Evolutionary conservation across 1,140 invertebrate genomes (phyloP).

Genomic region (Drosophila kurseongensis): DNA sequence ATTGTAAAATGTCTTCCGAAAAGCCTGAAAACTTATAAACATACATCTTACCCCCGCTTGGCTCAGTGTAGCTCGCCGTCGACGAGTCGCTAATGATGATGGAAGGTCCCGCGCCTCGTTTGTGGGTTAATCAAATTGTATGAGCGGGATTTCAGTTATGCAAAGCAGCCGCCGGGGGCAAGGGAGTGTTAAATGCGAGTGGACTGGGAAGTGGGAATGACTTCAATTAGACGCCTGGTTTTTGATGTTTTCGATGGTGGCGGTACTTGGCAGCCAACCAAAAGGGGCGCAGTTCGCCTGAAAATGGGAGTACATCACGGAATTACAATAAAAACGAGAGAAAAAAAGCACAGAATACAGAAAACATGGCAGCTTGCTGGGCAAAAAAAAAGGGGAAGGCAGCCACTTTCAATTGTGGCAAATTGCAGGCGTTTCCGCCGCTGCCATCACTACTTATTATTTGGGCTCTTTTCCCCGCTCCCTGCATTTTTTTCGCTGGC

Average conservation of each 20-base stretch:
- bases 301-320: constrained; percentile 32
- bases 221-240: constrained; percentile 71
- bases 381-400: constrained; percentile 41
- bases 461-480: constrained; percentile 21
- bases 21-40: no score
- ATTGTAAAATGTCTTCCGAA: no score
- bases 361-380: constrained; percentile 66
- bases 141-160: constrained; percentile 63
- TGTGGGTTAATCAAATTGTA: constrained; percentile 76
- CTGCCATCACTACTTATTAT: constrained; percentile 75
- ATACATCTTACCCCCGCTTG: not conserved
- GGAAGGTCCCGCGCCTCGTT: constrained; percentile 64
- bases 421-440: constrained; percentile 79
- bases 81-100: constrained; percentile 73
- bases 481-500: constrained; percentile 38
- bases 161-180: constrained; percentile 51
- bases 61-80: constrained; percentile 28
- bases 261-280: constrained; percentile 67
- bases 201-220: constrained; percentile 41
- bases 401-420: constrained; percentile 81
- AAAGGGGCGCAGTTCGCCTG: constrained; percentile 63
- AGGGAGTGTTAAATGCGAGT: constrained; percentile 24
- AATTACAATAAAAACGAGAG: constrained; percentile 23
- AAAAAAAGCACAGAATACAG: constrained; percentile 11
- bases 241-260: constrained; percentile 58